Evolutionary conservation across 1,140 invertebrate species (phyloP), one percentile per base, ranked within the genome.

Genomic region (Zaprionus vittiger): DNA sequence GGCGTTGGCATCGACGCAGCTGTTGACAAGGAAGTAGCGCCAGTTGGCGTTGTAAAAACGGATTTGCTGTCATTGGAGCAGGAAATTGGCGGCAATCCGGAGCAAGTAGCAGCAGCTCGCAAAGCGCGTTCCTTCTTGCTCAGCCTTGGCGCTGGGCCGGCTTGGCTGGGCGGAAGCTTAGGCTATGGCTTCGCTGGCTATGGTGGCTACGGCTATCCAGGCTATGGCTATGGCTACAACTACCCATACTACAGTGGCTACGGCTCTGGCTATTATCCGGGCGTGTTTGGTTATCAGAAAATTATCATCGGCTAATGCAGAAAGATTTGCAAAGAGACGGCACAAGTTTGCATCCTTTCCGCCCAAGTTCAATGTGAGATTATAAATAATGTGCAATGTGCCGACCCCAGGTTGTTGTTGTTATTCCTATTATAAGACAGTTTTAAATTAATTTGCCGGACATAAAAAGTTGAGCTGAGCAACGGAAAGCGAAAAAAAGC

Each of bases 391-490:
- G 81, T 72, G 77, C 75, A 73, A 55, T 60, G 63, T 47, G 68
- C 28, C 41, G 62, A 60, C 44, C 61, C 64, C 34, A 38, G 56
- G 22, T 75, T 57, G n/a, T 63, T 77, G 67, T 59, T 81, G 72
- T 56, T 79, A 72, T 79, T 64, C 17, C 62, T 80, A 70, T 70
- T 78, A 56, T 66, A 79, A 80, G 76, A 80, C 73, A 80, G 71
- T 84, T 89, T 87, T 84, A 87, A 87, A 87, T 87, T 87, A 87
- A 87, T 87, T 87, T 87, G 78, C 83, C 65, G 81, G 78, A 89
- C 85, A 81, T 72, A 73, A 89, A 87, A 87, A 84, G 80, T 83
- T 75, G 56, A 47, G 41, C 41, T 47, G 41, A 47, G 41, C n/a
- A 47, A 47, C n/a, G 41, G n/a, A 52, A 52, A 61, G 66, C 38